phyloP scores from a whole-genome alignment of 2,888 invertebrate genomes.

The Trilocha varians region DNA sequence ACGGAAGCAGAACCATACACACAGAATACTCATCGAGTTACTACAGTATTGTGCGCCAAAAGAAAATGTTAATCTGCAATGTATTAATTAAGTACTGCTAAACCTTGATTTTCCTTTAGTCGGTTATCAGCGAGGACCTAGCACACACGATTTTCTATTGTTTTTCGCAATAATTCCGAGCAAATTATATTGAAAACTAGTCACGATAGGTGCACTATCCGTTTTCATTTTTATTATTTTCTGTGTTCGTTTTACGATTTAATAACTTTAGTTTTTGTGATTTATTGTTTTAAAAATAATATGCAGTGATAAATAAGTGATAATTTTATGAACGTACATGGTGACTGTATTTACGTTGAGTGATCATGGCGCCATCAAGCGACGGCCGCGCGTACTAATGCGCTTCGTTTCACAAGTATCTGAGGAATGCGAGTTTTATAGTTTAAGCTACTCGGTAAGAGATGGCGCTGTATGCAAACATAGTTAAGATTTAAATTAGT shows the following conservation, averaged over 20 bases:
- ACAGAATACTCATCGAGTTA: conserved; percentile 51
- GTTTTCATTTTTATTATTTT: background rate
- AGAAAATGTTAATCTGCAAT: conserved; percentile 64
- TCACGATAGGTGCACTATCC: background rate
- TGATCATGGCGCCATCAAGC: conserved; percentile 73
- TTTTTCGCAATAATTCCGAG: conserved; percentile 2
- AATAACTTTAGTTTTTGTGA: conserved; percentile 4
- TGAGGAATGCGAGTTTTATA: conserved; percentile 29
- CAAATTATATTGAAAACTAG: background rate
- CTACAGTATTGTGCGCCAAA: conserved; percentile 57
- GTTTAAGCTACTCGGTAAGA: conserved; percentile 63
- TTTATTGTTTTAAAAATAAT: conserved; percentile 8
- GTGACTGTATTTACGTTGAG: conserved; percentile 79
- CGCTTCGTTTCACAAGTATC: conserved; percentile 49
- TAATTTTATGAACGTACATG: conserved; percentile 69
- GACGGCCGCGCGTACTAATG: conserved; percentile 68
- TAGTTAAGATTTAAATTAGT: background rate
- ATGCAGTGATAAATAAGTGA: conserved; percentile 6
- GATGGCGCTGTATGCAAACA: conserved; percentile 41
- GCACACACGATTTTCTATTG: conserved; percentile 33
- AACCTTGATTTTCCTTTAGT: conserved; percentile 64
- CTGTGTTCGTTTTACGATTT: conserved; percentile 1
- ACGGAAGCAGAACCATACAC: conserved; percentile 42
- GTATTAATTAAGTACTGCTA: conserved; percentile 57
- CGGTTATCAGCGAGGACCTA: conserved; percentile 38